These are phyloP conservation scores for Gambelia wislizenii DNA, from an alignment of 2,797 vertebrate species.

Conservation along the genomic window DNA sequence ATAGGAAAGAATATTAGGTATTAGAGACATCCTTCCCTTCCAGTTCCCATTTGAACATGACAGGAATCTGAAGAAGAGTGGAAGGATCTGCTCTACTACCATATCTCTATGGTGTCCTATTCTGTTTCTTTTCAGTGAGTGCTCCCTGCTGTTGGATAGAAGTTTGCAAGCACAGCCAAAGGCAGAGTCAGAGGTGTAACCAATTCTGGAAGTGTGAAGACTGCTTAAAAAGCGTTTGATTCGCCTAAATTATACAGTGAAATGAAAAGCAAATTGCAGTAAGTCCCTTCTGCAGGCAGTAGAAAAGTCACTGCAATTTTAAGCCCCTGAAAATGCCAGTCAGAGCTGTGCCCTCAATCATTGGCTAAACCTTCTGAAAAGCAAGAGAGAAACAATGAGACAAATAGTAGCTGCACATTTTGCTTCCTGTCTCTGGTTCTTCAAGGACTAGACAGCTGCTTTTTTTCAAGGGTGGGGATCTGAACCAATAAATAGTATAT, in stretches of 20 bases:
- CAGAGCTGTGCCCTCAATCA: not conserved
- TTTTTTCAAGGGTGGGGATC: too few species aligned
- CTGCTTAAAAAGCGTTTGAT: not conserved
- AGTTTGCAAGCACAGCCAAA: not conserved
- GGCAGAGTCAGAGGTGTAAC: not conserved
- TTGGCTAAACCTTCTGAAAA: not conserved
- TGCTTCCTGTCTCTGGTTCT: not conserved
- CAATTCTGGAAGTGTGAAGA: too few species aligned
- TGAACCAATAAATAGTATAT: too few species aligned
- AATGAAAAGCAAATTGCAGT: not conserved
- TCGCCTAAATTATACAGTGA: not conserved
- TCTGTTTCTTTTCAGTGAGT: not conserved
- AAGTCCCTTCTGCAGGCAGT: not conserved
- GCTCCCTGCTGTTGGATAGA: too few species aligned
- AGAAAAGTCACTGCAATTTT: not conserved
- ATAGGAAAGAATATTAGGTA: not conserved
- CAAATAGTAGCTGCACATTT: not conserved
- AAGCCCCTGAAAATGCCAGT: not conserved
- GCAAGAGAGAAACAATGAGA: not conserved
- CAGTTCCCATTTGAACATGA: not conserved
- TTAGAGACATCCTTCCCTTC: not conserved
- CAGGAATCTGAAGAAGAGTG: not conserved
- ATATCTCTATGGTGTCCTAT: not conserved
- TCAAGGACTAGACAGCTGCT: too few species aligned
- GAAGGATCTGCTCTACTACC: not conserved